Base-by-base conservation (phyloP, 2,888 invertebrate species). In the Diloba caeruleocephala region DNA sequence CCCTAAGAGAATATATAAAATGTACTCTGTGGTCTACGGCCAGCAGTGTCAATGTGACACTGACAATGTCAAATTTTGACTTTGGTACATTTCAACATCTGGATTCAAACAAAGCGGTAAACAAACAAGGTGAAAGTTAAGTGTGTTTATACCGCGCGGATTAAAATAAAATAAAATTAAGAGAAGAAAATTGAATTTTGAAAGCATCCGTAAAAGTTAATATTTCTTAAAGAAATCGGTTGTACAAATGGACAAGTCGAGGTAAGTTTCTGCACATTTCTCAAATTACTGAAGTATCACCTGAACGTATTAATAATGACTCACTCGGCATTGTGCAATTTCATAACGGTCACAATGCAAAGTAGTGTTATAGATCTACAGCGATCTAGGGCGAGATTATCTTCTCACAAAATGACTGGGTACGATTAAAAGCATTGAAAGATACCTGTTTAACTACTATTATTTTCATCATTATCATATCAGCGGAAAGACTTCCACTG, bases 221-320 rank as follows among this genome's bases (percentile, higher is more conserved):
- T 37, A 44, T 29, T 32, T 29, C 7, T 39, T 9, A 19, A 12
- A 39, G 33, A 26, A 31, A 33, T 12, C 21, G 3, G 21, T 26
- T 41, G 7, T 15, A 19, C 45, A 14, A 36, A 80, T 80, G 80
- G 79, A 79, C 42, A 80, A 76, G 50, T 71, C 79, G 13, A 78
- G 79, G 79, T 80, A 71, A 55, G 69, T 33, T n/a, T 50, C 19
- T 19, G 17, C 38, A 43, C 48, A 37, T 55, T 52, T 21, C 34
- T 50, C 34, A 7, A 48, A 32, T 59, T 57, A 54, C 38, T 71
- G 58, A 52, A 65, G 38, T 58, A 61, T 64, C 43, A 50, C 54
- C 36, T 59, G 62, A 57, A 51, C 43, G 44, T 50, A n/a, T n/a
- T n/a, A n/a, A n/a, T n/a, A 71, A 39, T 71, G 71, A 71, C 45